Evolutionary conservation across 2,888 invertebrate species (phyloP).

Genomic region (Odontomyia ornata): DNA sequence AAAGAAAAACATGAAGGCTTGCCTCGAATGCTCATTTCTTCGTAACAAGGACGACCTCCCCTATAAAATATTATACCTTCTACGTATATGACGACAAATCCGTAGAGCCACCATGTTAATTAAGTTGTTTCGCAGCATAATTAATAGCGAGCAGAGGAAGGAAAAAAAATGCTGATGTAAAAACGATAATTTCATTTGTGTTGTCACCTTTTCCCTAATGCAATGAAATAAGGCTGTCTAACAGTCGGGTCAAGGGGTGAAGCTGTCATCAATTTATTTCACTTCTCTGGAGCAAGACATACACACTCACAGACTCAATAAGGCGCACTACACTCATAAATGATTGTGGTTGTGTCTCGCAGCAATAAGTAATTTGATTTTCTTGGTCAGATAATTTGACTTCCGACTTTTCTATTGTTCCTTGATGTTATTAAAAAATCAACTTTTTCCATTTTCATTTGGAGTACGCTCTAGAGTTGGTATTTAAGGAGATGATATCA

Average conservation of each 20-base stretch:
- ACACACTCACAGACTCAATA: no score
- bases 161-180: slow-evolving; percentile 17
- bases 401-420: slow-evolving; percentile 35
- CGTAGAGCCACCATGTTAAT: slow-evolving; percentile 33
- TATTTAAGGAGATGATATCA: slow-evolving; percentile 33
- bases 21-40: neutral
- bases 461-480: neutral
- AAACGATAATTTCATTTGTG: slow-evolving; percentile 44
- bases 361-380: slow-evolving; percentile 9
- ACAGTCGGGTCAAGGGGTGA: slow-evolving; percentile 8
- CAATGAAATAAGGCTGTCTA: neutral
- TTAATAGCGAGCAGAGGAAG: slow-evolving; percentile 23
- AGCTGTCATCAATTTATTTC: slow-evolving; percentile 37
- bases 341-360: no score
- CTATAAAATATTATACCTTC: neutral
- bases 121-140: slow-evolving; percentile 43
- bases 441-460: slow-evolving; percentile 16
- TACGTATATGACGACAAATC: neutral
- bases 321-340: no score
- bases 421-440: neutral
- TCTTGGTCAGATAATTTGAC: slow-evolving; percentile 20
- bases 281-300: neutral
- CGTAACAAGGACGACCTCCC: neutral
- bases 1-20: no score
- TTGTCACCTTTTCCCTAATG: slow-evolving; percentile 32